A percentile compares a stretch with the other conserved stretches of the same genome.
These are phyloP conservation scores for Platichthys stellatus DNA, from an alignment of 2,113 vertebrate genomes.

Conservation along the genomic window DNA sequence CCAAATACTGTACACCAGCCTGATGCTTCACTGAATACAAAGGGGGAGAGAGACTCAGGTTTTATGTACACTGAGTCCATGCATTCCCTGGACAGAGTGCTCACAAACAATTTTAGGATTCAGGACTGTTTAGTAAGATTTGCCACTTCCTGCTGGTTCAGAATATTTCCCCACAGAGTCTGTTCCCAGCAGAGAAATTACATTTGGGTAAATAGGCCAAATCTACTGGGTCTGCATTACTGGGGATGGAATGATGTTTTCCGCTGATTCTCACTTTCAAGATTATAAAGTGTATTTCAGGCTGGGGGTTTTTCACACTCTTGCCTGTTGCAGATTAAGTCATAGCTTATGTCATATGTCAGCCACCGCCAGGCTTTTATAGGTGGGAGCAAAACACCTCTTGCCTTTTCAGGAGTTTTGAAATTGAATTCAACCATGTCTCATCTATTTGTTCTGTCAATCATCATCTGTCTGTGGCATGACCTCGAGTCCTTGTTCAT, in stretches of 20 bases:
- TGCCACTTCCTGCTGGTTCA: constrained; percentile 36
- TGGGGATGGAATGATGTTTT: constrained; percentile 25
- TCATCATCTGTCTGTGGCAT: constrained; percentile 1
- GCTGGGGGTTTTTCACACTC: background rate
- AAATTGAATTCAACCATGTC: constrained; percentile 14
- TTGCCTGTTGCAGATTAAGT: background rate
- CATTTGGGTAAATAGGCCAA: constrained; percentile 27
- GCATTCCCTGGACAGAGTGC: constrained; percentile 6
- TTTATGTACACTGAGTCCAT: background rate
- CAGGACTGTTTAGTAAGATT: constrained; percentile 10
- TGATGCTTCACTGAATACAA: constrained; percentile 18
- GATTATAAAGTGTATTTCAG: background rate
- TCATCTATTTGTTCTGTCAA: constrained; percentile 33
- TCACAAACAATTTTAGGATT: background rate
- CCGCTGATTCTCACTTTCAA: constrained; percentile 20
- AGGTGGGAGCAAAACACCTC: background rate
- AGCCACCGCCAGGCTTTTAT: background rate
- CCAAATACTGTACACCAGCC: background rate
- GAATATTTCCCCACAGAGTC: constrained; percentile 12
- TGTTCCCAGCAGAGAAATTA: constrained; percentile 14
- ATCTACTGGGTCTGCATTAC: constrained; percentile 20
- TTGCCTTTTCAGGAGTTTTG: constrained; percentile 11
- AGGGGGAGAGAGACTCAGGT: constrained; percentile 4
- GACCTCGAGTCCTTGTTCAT: constrained; percentile 24
- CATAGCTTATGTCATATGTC: background rate